Conservation (phyloP, 2,888 invertebrate genomes). For the Cheilosia urbana region DNA sequence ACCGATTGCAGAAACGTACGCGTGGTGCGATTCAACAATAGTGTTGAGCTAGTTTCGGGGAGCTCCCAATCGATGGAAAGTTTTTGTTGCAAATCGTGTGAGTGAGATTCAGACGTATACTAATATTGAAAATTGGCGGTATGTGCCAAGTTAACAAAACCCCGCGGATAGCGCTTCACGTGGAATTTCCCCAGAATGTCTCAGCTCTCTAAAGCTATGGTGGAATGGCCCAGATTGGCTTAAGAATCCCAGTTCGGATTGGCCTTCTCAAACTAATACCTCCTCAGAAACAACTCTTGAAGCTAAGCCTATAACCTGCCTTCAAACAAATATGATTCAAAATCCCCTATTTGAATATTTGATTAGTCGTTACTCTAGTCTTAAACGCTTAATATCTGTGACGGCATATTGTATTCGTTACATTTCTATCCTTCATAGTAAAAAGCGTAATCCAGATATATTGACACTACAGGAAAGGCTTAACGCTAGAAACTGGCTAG, state of each 20-base stretch:
- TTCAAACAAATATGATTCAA: background rate
- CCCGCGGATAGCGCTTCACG: background rate
- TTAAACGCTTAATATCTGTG: background rate
- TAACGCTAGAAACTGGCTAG: constrained; percentile 1
- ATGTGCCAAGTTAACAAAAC: background rate
- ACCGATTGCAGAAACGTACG: background rate
- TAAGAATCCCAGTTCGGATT: background rate
- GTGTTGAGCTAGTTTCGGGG: background rate
- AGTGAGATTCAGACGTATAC: constrained; percentile 5
- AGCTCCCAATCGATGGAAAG: background rate
- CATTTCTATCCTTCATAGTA: background rate
- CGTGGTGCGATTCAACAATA: background rate
- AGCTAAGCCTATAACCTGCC: background rate
- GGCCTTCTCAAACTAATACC: background rate
- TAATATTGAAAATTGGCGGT: background rate
- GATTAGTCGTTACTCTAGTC: background rate
- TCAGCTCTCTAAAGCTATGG: background rate
- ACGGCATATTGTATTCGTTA: constrained; percentile 4
- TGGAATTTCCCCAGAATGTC: background rate
- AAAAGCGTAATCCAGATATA: background rate
- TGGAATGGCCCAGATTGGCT: background rate
- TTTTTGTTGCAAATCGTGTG: constrained; percentile 3
- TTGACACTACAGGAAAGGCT: background rate
- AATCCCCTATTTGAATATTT: background rate
- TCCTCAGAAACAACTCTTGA: background rate